Evolutionary conservation across 2,113 vertebrate genomes (phyloP).

Genomic region (Gavialis gangeticus): DNA sequence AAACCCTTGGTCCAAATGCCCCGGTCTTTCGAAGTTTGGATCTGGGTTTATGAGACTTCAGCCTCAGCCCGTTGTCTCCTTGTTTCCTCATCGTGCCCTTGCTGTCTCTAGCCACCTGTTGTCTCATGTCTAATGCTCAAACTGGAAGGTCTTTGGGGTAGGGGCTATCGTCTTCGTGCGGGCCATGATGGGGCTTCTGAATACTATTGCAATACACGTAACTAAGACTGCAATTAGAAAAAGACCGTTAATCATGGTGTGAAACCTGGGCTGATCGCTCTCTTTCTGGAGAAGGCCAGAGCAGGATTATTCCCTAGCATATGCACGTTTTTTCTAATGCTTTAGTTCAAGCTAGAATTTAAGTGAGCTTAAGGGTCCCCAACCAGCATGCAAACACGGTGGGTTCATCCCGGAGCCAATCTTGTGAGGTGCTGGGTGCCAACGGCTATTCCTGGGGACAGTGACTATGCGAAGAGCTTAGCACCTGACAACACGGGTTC

Average conservation of each 20-base stretch:
- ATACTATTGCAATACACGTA: not conserved
- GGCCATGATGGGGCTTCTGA: not conserved
- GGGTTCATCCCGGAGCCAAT: not conserved
- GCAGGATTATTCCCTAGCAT: not conserved
- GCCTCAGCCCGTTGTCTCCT: not conserved
- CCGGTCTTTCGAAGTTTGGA: not conserved
- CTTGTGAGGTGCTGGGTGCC: not conserved
- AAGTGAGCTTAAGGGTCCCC: not conserved
- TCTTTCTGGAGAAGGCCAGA: not conserved
- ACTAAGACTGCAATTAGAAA: not conserved
- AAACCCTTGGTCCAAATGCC: not conserved
- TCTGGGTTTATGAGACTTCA: not conserved
- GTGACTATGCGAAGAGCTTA: not conserved
- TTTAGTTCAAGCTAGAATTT: not conserved
- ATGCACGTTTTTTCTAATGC: not conserved
- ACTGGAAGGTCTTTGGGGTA: not conserved
- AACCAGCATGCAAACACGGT: not conserved
- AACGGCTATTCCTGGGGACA: not conserved
- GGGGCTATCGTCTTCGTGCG: not conserved
- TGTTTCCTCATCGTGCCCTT: not conserved
- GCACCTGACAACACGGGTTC: not conserved
- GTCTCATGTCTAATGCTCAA: not conserved
- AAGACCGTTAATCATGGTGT: not conserved
- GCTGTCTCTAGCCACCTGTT: not conserved
- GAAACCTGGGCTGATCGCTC: not conserved